Percentiles rank a stretch among this genome's conserved stretches.
Conservation (phyloP, 2,888 invertebrate genomes). For the Odontocerum albicorne region DNA sequence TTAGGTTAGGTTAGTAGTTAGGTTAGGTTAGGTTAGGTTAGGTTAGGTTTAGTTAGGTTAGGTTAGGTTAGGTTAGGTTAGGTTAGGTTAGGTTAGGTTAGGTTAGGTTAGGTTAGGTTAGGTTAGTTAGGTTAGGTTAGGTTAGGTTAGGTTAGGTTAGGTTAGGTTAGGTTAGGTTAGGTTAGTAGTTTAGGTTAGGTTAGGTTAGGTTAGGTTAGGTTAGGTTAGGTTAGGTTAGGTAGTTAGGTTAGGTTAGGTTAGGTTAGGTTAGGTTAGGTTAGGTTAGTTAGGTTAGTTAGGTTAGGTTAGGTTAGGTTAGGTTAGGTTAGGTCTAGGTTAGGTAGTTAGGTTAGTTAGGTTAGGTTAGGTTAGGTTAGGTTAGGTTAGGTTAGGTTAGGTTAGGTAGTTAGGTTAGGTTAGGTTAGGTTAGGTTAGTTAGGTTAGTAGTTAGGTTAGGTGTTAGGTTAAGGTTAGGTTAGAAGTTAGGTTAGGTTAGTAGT, state of each 20-base stretch:
- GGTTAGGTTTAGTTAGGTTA: slow-evolving; percentile 11
- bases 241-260: slow-evolving; percentile 20
- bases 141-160: slow-evolving; percentile 18
- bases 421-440: slow-evolving; percentile 34
- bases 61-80: slow-evolving; percentile 1
- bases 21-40: slow-evolving; percentile 10
- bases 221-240: slow-evolving; percentile 19
- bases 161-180: slow-evolving; percentile 17
- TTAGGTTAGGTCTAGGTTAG: slow-evolving; percentile 32
- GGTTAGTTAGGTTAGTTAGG: slow-evolving; percentile 31
- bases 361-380: slow-evolving; percentile 16
- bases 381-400: slow-evolving; percentile 34
- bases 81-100: slow-evolving; percentile 10
- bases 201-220: slow-evolving; percentile 17
- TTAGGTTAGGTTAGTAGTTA: slow-evolving; percentile 15
- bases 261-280: slow-evolving; percentile 23
- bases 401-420: slow-evolving; percentile 22
- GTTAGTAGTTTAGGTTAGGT: slow-evolving; percentile 16
- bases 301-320: slow-evolving; percentile 31
- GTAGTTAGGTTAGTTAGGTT: slow-evolving; percentile 19
- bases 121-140: slow-evolving; percentile 11
- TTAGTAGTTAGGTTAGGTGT: slow-evolving; percentile 27
- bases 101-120: slow-evolving; percentile 8
- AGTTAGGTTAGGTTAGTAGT: slow-evolving; percentile 21
- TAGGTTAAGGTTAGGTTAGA: slow-evolving; percentile 19